Evolutionary conservation across 2,888 invertebrate genomes (phyloP).

Genomic region (Cataglyphis albicans): DNA sequence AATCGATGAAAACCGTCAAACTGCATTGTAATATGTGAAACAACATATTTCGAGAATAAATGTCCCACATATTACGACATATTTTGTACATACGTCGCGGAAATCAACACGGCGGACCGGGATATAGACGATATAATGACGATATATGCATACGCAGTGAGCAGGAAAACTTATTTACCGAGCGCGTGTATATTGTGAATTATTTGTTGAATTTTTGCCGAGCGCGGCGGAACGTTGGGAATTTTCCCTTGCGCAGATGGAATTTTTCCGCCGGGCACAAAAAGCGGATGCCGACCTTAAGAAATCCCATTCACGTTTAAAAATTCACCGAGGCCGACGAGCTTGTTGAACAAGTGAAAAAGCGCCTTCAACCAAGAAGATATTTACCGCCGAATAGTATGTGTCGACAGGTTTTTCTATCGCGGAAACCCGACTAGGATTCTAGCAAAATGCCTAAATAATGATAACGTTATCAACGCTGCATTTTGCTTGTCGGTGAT

Average conservation of each 20-base stretch:
- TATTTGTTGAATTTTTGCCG: slow-evolving; percentile 53
- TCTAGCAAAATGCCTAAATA: slow-evolving; percentile 36
- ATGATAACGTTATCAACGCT: slow-evolving; percentile 39
- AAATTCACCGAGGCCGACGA: slow-evolving; percentile 51
- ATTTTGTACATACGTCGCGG: not conserved
- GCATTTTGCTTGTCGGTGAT: slow-evolving; percentile 13
- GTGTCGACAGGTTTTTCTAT: slow-evolving; percentile 15
- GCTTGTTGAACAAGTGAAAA: slow-evolving; percentile 51
- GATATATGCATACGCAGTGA: slow-evolving; percentile 44
- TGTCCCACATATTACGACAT: not conserved
- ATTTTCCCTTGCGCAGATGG: slow-evolving; percentile 43
- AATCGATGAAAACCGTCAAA: not conserved
- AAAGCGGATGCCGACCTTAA: slow-evolving; percentile 47
- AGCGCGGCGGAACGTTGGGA: slow-evolving; percentile 41
- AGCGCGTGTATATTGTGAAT: slow-evolving; percentile 47
- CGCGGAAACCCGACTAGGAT: not conserved
- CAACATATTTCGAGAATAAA: not conserved
- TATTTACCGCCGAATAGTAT: slow-evolving; percentile 30
- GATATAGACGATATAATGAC: slow-evolving; percentile 47
- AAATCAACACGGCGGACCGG: slow-evolving; percentile 18
- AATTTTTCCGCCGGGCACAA: slow-evolving; percentile 46
- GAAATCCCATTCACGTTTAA: slow-evolving; percentile 52
- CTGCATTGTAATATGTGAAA: not conserved
- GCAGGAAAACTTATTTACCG: slow-evolving; percentile 49
- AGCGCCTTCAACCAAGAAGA: slow-evolving; percentile 38